A percentile compares a stretch with the other conserved stretches of the same genome.
These are phyloP conservation scores for Labroides dimidiatus DNA, from an alignment of 2,797 vertebrate genomes.

Conservation along the genomic window DNA sequence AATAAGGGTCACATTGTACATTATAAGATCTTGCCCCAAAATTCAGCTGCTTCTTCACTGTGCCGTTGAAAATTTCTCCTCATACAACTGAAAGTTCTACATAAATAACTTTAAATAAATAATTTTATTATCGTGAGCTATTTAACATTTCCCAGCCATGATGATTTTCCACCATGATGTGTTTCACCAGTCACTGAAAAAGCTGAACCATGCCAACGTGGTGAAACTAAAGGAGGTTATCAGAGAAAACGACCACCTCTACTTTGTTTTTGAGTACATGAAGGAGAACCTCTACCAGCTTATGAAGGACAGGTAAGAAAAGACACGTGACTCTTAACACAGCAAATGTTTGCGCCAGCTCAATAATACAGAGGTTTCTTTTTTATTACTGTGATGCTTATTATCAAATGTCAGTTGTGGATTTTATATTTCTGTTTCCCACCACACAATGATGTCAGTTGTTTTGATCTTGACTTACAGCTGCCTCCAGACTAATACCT, in stretches of 20 bases:
- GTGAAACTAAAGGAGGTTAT: constrained; percentile 99
- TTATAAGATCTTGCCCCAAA: too few relatives aligned
- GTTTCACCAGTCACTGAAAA: constrained; percentile 92
- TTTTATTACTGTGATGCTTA: neutral
- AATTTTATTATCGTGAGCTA: too few relatives aligned
- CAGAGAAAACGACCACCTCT: constrained; percentile 97
- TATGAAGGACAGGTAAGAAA: constrained; percentile 96
- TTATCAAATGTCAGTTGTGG: constrained; percentile 1
- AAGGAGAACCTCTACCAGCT: constrained; percentile 99
- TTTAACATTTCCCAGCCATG: too few relatives aligned
- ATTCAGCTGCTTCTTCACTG: too few relatives aligned
- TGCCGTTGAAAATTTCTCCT: too few relatives aligned
- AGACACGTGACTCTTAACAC: neutral
- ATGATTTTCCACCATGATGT: neutral
- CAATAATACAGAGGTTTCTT: neutral
- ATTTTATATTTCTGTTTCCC: constrained; percentile 2
- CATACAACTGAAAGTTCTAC: too few relatives aligned
- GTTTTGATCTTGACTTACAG: neutral
- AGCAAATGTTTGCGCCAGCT: neutral
- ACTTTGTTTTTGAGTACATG: constrained; percentile 99
- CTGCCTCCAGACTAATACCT: neutral
- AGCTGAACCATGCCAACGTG: constrained; percentile 97
- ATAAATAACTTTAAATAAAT: too few relatives aligned
- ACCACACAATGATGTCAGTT: neutral
- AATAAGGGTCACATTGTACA: too few relatives aligned